Evolutionary conservation across 1,140 invertebrate species (phyloP).

Genomic region (Lordiphosa stackelbergi): DNA sequence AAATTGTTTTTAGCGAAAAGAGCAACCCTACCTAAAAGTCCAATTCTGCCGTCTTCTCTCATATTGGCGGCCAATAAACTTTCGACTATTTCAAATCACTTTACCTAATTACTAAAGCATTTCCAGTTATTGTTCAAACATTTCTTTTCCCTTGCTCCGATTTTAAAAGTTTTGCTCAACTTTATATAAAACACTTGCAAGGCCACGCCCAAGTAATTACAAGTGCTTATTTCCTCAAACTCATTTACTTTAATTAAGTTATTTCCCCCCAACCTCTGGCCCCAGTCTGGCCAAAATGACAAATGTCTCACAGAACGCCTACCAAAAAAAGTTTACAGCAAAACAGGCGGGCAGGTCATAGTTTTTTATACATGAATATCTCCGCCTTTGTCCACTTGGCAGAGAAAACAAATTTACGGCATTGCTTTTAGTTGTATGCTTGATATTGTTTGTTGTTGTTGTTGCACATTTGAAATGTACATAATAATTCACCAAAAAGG

Average conservation of each 20-base stretch:
- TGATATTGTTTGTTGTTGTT: conserved; percentile 49
- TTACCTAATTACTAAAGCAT: no score
- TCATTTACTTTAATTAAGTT: conserved; percentile 73
- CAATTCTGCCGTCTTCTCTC: no score
- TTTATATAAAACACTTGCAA: conserved; percentile 47
- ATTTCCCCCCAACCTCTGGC: conserved; percentile 21
- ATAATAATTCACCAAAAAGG: conserved; percentile 62
- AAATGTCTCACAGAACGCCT: conserved; percentile 55
- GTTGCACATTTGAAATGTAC: conserved; percentile 71
- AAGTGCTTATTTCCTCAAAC: conserved; percentile 58
- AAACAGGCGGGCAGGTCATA: conserved; percentile 30
- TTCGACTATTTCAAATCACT: no score
- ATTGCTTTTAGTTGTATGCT: conserved; percentile 63
- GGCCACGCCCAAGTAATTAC: conserved; percentile 64
- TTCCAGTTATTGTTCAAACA: not conserved
- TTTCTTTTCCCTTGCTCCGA: not conserved
- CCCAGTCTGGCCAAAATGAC: conserved; percentile 46
- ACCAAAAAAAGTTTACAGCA: conserved; percentile 37
- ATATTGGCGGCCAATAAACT: no score
- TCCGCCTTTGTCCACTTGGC: conserved; percentile 40
- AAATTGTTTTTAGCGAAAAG: no score
- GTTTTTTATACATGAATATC: conserved; percentile 40
- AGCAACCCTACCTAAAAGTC: no score
- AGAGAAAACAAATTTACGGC: conserved; percentile 67
- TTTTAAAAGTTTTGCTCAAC: conserved; percentile 29